These are phyloP conservation scores for Ctenoplectra terminalis DNA, from an alignment of 1,140 invertebrate species.

Conservation along the genomic window DNA sequence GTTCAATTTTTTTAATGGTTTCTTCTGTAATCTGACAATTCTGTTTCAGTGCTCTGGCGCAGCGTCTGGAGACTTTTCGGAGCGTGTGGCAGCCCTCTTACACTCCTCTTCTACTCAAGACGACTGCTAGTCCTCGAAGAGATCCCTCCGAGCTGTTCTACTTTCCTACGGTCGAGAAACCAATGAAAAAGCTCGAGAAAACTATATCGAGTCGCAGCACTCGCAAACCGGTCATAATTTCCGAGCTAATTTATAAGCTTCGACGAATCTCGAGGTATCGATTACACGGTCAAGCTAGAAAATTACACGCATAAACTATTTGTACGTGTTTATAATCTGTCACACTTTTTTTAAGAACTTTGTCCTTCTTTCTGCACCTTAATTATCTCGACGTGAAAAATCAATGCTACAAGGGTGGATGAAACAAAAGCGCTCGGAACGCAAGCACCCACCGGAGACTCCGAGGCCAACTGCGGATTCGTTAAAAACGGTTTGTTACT, in stretches of 20 bases:
- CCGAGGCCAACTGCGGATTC: not conserved
- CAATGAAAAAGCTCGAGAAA: not conserved
- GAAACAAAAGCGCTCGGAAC: not conserved
- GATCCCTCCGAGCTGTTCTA: not conserved
- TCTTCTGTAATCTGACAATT: slow-evolving; percentile 18
- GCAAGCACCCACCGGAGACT: too few species aligned
- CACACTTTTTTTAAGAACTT: not conserved
- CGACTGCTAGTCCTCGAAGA: slow-evolving; percentile 74
- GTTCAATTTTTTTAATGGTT: not conserved
- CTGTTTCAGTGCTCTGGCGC: slow-evolving; percentile 69
- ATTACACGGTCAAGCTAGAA: slow-evolving; percentile 13
- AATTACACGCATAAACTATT: not conserved
- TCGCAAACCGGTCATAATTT: slow-evolving; percentile 27
- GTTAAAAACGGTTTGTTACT: not conserved
- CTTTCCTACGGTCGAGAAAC: not conserved
- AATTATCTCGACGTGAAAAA: not conserved
- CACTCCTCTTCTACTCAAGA: slow-evolving; percentile 75
- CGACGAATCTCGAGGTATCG: slow-evolving; percentile 19
- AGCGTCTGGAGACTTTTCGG: slow-evolving; percentile 70
- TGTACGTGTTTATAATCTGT: not conserved
- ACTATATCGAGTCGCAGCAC: not conserved
- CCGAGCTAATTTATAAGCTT: slow-evolving; percentile 38
- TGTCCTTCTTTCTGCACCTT: not conserved
- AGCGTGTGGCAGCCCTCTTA: slow-evolving; percentile 73
- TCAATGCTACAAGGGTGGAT: not conserved